These are phyloP conservation scores for Drosophila persimilis DNA, from an alignment of 1,140 invertebrate species.

Conservation along the genomic window DNA sequence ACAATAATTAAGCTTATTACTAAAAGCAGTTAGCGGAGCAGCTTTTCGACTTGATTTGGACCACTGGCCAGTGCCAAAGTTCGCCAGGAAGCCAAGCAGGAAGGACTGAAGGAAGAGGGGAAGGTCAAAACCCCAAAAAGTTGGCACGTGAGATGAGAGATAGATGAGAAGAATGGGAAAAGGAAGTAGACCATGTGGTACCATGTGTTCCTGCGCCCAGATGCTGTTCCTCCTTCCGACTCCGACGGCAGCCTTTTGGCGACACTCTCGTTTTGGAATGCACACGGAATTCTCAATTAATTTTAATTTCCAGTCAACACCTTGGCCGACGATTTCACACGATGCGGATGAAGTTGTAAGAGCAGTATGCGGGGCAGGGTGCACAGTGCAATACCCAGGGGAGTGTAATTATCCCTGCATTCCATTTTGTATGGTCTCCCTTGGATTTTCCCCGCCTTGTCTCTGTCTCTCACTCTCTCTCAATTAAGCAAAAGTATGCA, in stretches of 20 bases:
- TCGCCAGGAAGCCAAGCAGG: constrained; percentile 17
- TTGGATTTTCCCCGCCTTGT: not conserved
- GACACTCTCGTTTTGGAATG: constrained; percentile 67
- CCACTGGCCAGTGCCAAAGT: constrained; percentile 33
- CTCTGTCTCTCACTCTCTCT: constrained; percentile 11
- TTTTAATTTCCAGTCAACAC: constrained; percentile 77
- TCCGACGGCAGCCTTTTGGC: constrained; percentile 41
- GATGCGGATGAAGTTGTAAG: constrained; percentile 6
- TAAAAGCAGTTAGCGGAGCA: constrained; percentile 51
- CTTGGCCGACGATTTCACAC: constrained; percentile 61
- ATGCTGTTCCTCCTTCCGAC: not conserved
- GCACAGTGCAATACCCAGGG: constrained; percentile 20
- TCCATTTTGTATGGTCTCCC: constrained; percentile 45
- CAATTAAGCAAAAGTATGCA: constrained; percentile 56
- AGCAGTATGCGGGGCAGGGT: not conserved
- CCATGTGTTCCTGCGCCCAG: not conserved
- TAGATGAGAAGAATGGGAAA: constrained; percentile 1
- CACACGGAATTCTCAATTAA: constrained; percentile 69
- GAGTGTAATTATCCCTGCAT: constrained; percentile 68
- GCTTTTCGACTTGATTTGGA: constrained; percentile 45
- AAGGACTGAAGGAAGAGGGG: not conserved
- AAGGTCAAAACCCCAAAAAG: constrained; percentile 34
- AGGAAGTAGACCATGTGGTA: not conserved
- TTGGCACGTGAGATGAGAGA: constrained; percentile 20
- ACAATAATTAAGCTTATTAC: constrained; percentile 66